Base-by-base conservation (phyloP, 2,113 vertebrate genomes). In the Gymnogyps californianus region DNA sequence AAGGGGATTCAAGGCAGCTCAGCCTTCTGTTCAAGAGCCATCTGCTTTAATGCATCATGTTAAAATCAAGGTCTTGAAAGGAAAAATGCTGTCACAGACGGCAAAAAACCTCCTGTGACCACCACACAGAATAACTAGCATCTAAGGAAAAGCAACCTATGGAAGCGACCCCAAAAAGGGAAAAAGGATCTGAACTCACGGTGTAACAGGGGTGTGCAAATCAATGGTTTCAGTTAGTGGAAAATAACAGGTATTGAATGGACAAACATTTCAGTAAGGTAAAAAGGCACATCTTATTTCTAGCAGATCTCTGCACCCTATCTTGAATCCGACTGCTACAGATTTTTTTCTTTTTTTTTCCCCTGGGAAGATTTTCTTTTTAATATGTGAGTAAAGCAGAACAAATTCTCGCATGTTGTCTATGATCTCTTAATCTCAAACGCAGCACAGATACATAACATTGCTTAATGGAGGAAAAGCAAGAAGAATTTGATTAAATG, bases 1-100 rank as follows among this genome's bases (percentile, higher is more conserved):
- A 7, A 64, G 70, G 71, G 81, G 91, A 94, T 93, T 84, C 44
- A n/a, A 94, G 89, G 84, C 94, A 93, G 91, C 83, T 95, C 32
- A 97, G 93, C 87, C 95, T 93, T 94, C 93, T 96, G 94, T 91
- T 89, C 91, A 82, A 91, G 61, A 95, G 91, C 96, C 95, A 97
- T 96, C 96, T 97, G 96, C 93, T 96, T 93, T 65, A 79, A 94
- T 83, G 93, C 32, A 83, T 89, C 91, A 55, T 79, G 57, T 76
- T 89, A 67, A 64, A 91, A 87, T 84, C 93, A 96, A 95, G 87
- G 74, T 95, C 95, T 96, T 84, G 57, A 83, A 96, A 93, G 89
- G 87, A 89, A 96, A 96, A 96, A 87, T 19, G 6, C n/a, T 84
- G 40, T 10, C 74, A 82, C n/a, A 76, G 84, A 74, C 93, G 28